Base-by-base conservation (phyloP, 2,113 vertebrate genomes). In the Sylvilagus bachmani region DNA sequence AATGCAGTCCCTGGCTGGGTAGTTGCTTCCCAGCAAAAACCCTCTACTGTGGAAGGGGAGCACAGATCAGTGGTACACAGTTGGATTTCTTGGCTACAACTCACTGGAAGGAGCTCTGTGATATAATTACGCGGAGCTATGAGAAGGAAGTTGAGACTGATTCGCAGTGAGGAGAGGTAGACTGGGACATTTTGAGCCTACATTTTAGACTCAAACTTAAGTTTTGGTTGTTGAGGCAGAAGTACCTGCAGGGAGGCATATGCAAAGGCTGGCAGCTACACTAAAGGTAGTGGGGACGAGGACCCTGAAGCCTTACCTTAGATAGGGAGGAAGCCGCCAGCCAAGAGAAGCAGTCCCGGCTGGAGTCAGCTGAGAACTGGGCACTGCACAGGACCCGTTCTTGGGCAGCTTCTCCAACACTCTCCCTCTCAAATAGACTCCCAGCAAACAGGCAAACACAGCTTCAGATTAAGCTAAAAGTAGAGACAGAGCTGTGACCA, bases 391-490 rank as follows among this genome's bases (percentile, higher is more conserved):
- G 62, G 10, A 75, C 22, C 93, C 74, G 85, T 0, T 58, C 24
- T 33, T 78, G 2, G 14, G 24, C 67, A 80, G 62, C 67, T 95
- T 95, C 71, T 80, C n/a, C 31, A 93, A 90, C 29, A 86, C 17
- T 79, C 17, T 62, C 10, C 10, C 8, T 84, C 77, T 95, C 31
- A 38, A 94, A 91, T 86, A 92, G 38, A 51, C 70, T 95, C 21
- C 58, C 12, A 77, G 44, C 13, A 94, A 88, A 21, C 80, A 81
- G 33, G 25, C 62, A 91, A 93, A 33, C 24, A 51, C 19, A 6
- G 24, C 29, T 91, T 2, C 49, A 96, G 62, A 83, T 74, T 82
- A 86, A 89, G 24, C 61, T 82, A 51, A 79, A 91, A 94, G 64
- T 62, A 55, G n/a, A 90, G 51, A 74, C 17, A 80, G 66, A 93